Percentiles rank a stretch among this genome's conserved stretches.
These are phyloP conservation scores for Grantiella picta DNA, from an alignment of 2,113 vertebrate species.

Conservation along the genomic window DNA sequence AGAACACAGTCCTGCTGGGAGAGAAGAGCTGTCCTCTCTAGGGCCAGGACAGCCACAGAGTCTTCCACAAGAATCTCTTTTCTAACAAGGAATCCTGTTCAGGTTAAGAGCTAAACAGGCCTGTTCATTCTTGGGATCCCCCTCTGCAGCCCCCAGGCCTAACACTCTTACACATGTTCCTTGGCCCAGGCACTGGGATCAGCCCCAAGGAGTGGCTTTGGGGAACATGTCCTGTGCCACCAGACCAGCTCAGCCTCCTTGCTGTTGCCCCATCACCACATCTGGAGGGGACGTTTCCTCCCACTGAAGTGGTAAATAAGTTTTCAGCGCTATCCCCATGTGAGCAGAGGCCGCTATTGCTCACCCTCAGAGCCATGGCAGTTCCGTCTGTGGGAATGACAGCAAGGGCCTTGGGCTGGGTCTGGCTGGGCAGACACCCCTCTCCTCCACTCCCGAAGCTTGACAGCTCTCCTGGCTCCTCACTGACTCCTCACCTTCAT, in stretches of 20 bases:
- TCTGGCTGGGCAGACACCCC: not conserved
- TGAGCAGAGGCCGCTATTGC: not conserved
- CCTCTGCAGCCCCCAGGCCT: not conserved
- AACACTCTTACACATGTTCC: accelerated
- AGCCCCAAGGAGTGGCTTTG: not conserved
- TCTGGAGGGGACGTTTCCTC: accelerated
- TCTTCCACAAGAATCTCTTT: not conserved
- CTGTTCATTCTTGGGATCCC: not conserved
- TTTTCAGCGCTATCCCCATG: not conserved
- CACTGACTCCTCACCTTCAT: not conserved
- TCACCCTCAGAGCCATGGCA: accelerated
- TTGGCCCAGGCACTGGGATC: not conserved
- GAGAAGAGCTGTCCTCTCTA: not conserved
- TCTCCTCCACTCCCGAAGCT: not conserved
- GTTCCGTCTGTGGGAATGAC: not conserved
- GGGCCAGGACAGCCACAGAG: accelerated
- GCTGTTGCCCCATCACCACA: not conserved
- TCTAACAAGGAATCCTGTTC: not conserved
- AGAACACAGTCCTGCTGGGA: not conserved
- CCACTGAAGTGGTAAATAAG: not conserved
- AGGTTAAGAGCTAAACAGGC: not conserved
- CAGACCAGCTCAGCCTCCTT: not conserved
- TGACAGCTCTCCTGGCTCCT: not conserved
- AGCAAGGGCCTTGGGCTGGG: not conserved
- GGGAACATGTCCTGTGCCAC: accelerated